Evolutionary conservation across 1,140 invertebrate species (phyloP), one percentile per base, ranked within the genome.

Genomic region (Callitettix versicolor): DNA sequence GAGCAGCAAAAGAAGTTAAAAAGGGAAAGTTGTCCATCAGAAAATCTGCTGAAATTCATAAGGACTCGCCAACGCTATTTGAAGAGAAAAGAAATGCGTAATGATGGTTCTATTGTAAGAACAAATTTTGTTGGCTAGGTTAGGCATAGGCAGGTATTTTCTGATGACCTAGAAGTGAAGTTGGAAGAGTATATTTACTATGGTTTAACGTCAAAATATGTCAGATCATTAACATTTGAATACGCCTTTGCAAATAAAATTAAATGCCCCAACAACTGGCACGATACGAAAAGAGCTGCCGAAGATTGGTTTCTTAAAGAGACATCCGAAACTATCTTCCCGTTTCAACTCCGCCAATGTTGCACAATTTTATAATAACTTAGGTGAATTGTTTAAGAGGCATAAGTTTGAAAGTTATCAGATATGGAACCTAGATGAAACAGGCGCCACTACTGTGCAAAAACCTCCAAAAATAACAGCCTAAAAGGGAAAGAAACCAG

Each of bases 391-490:
- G 17, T 30, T 51, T 34, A 30, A 34, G 34, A 36, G 15, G 33
- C 17, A 65, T 47, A 65, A 69, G 38, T 71, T 71, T 63, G 34
- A 56, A 34, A 49, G 64, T 7, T 9, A 60, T 42, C 41, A 65
- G 53, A 68, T 73, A 34, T 71, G 55, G 48, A 76, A 74, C 55
- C 49, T 67, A 17, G 67, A 69, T 55, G 65, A 69, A 60, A 69
- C 62, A 9, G 67, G 64, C 9, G 36, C 65, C 11, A 64, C 64
- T n/a, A 71, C 69, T 20, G 68, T 70, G n/a, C 62, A 66, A 34
- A 63, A 61, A 47, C 58, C 64, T 24, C 52, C 44, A 30, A 68
- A 65, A 58, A 63, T 68, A 41, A 33, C 69, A 38, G 64, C 64
- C 30, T 21, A 17, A 18, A 66, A 53, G 56, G 61, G 62, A 7